phyloP scores from a whole-genome alignment of 2,113 vertebrate genomes.

The Takifugu bimaculatus region DNA sequence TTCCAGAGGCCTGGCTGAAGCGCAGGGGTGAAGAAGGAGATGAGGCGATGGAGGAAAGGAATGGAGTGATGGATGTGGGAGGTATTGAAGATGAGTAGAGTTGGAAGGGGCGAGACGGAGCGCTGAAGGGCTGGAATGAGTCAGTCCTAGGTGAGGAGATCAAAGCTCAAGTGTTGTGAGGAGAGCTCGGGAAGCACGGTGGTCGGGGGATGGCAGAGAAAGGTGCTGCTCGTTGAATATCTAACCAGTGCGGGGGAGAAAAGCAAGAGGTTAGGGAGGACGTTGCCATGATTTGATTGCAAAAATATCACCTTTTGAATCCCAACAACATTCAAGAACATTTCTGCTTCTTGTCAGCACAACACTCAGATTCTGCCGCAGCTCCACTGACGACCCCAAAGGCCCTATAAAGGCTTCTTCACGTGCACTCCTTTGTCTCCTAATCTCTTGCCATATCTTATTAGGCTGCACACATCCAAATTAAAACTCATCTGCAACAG shows the following conservation, averaged over 20 bases:
- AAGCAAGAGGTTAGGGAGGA: conserved; percentile 5
- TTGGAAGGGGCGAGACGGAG: conserved; percentile 23
- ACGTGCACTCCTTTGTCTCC: conserved; percentile 46
- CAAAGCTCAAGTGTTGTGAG: conserved; percentile 66
- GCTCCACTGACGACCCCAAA: not conserved
- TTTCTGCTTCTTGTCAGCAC: not conserved
- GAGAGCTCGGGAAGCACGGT: conserved; percentile 56
- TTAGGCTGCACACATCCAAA: conserved; percentile 59
- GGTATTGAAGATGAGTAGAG: conserved; percentile 57
- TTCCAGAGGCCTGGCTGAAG: conserved; percentile 24
- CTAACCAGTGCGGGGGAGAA: conserved; percentile 33
- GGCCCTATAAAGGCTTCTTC: not conserved
- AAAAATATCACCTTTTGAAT: conserved; percentile 51
- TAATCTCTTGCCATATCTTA: conserved; percentile 59
- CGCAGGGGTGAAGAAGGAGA: conserved; percentile 5
- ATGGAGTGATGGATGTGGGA: conserved; percentile 36
- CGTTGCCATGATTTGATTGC: conserved; percentile 29
- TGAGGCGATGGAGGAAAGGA: conserved; percentile 17
- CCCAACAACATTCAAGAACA: conserved; percentile 2
- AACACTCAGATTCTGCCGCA: not conserved
- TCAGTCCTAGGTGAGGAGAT: conserved; percentile 57
- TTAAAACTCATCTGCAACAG: conserved; percentile 59
- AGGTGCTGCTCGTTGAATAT: conserved; percentile 49
- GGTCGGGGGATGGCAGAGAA: conserved; percentile 25
- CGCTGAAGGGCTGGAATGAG: conserved; percentile 51